Conservation (phyloP, 2,113 vertebrate genomes). For the Ceyx cyanopectus region DNA sequence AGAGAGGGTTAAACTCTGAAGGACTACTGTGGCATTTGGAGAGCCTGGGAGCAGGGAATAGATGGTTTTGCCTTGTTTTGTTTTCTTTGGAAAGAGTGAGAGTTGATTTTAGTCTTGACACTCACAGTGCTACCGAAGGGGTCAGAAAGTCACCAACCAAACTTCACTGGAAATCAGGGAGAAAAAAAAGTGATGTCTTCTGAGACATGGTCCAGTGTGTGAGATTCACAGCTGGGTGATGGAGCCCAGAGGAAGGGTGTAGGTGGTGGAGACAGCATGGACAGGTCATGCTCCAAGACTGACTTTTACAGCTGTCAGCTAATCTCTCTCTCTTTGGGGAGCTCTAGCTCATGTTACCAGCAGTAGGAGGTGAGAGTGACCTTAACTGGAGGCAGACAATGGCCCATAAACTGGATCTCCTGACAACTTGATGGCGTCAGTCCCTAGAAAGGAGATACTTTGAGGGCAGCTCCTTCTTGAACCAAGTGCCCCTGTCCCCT, state of each 20-base stretch:
- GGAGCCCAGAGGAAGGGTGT: not conserved
- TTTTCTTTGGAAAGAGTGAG: not conserved
- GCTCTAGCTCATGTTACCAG: conserved; percentile 65
- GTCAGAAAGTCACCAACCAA: conserved; percentile 58
- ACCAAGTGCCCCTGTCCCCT: not conserved
- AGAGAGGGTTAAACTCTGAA: not conserved
- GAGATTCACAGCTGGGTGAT: not conserved
- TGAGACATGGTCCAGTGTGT: not conserved
- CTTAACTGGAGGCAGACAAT: conserved; percentile 60
- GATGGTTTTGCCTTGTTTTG: not conserved
- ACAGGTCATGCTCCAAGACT: conserved; percentile 60
- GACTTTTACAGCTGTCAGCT: conserved; percentile 67
- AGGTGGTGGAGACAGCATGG: not conserved
- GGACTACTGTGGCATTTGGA: rapidly evolving
- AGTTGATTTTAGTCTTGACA: not conserved
- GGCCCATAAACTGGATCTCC: not conserved
- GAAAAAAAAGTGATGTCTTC: not conserved
- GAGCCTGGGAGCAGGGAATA: not conserved
- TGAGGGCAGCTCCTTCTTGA: not conserved
- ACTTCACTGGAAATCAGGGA: not conserved
- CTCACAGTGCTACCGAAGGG: not conserved
- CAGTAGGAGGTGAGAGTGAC: conserved; percentile 71
- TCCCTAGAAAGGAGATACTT: not conserved
- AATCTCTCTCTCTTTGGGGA: conserved; percentile 48
- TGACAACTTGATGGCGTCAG: not conserved